Percentiles rank a stretch among this genome's conserved stretches.
Conservation (phyloP, 2,888 invertebrate species). For the Neoscelio sp. region DNA sequence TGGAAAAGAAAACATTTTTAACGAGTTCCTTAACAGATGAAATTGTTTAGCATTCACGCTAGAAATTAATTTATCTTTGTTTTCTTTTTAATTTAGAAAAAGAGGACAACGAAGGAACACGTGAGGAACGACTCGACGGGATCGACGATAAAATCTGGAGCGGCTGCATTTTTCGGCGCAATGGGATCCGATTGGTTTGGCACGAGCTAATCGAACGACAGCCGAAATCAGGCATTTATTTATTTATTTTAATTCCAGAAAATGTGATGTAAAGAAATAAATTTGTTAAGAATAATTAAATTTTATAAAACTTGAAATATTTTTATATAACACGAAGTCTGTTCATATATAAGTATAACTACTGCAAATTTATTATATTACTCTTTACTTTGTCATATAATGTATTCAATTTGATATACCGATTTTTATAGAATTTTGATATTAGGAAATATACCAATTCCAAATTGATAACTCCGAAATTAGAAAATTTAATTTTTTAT, state of each 20-base stretch:
- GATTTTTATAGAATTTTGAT: no score
- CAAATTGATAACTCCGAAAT: no score
- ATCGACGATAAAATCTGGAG: constrained; percentile 87
- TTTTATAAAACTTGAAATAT: constrained; percentile 36
- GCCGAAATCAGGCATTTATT: constrained; percentile 20
- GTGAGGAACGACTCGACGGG: constrained; percentile 84
- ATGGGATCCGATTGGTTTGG: constrained; percentile 94
- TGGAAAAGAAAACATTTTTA: no score
- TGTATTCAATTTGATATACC: no score
- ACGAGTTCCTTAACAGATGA: no score
- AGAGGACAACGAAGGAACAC: constrained; percentile 83
- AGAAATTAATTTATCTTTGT: constrained; percentile 9
- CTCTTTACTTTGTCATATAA: no score
- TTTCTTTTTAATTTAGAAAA: constrained; percentile 82
- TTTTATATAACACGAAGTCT: no score
- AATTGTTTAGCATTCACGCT: no score
- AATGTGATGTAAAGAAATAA: constrained; percentile 34
- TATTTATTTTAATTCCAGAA: constrained; percentile 50
- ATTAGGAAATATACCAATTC: no score
- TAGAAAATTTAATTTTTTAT: no score
- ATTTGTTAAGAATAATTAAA: no score
- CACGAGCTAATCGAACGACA: constrained; percentile 73
- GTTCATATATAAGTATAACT: background rate
- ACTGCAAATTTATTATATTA: no score
- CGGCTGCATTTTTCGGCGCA: constrained; percentile 91